Base-by-base conservation (phyloP, 2,113 vertebrate genomes). In the Prietella phreatophila region DNA sequence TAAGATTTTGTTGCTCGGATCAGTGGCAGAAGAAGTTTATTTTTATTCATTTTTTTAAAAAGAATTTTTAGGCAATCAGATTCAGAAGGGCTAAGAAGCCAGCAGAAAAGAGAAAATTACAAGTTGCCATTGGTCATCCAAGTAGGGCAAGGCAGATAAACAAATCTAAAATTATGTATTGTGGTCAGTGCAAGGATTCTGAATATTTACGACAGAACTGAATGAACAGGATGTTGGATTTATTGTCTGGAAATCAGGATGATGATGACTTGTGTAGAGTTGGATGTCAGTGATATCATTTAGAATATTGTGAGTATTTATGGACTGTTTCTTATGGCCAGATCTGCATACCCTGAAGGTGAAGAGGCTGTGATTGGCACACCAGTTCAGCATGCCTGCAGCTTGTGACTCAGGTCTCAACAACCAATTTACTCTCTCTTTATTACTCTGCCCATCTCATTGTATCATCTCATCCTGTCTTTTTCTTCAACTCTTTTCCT, bases 401-500 rank as follows among this genome's bases (percentile, higher is more conserved):
- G 78, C 76, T 65, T n/a, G 30, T 75, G 36, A 14, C 86, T 76
- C 42, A 76, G 39, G 55, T 50, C n/a, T 81, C 78, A 73, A 56
- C 65, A 73, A 22, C 60, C 65, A 81, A 75, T 89, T 75, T 83
- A 55, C 80, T 83, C n/a, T n/a, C 60, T 65, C 15, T 76, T 8
- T 65, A 58, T 89, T 84, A 67, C 56, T 80, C 30, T 56, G 17
- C 53, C 30, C 82, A 55, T 75, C 65, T 75, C 79, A 47, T 58
- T 27, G 80, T 82, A 58, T 36, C 33, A 60, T 81, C 17, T 84
- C 71, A 53, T 55, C 42, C 36, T 75, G 8, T 88, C 71, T 83
- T 30, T 86, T 42, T 83, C 82, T 84, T 83, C 50, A 84, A 91
- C 79, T 78, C 47, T 88, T 65, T 78, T 53, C 83, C 75, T 73